Evolutionary conservation across 2,888 invertebrate genomes (phyloP).

Genomic region (Pandemis cinnamomeana): DNA sequence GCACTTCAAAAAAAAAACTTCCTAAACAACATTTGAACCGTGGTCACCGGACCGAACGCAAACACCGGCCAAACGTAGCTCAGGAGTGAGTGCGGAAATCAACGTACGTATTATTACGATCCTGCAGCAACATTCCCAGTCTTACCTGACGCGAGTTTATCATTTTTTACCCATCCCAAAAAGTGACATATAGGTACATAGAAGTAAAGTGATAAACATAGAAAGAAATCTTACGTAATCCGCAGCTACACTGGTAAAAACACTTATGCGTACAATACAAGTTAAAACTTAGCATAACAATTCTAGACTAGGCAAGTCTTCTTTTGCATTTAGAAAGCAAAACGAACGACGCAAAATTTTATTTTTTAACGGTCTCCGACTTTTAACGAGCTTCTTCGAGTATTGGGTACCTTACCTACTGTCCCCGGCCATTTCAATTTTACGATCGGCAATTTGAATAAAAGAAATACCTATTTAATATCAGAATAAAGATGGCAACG

Average conservation of each 20-base stretch:
- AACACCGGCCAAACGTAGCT: too few relatives aligned
- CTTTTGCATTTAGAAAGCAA: slow-evolving; percentile 16
- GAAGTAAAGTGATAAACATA: too few relatives aligned
- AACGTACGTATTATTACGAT: too few relatives aligned
- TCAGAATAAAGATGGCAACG: background rate
- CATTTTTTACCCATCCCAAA: too few relatives aligned
- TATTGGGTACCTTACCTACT: background rate
- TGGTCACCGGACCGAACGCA: too few relatives aligned
- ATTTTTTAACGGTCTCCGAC: background rate
- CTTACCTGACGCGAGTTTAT: too few relatives aligned
- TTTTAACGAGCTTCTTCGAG: slow-evolving; percentile 10
- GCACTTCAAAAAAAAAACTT: too few relatives aligned
- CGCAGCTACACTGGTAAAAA: background rate
- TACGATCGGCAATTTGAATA: background rate
- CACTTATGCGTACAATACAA: background rate
- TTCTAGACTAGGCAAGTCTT: background rate
- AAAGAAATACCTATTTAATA: background rate
- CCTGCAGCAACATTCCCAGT: too few relatives aligned
- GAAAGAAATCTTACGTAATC: background rate
- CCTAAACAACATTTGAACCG: too few relatives aligned
- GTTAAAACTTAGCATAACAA: background rate
- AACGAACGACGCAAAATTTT: background rate
- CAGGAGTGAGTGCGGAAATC: too few relatives aligned
- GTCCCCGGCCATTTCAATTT: background rate
- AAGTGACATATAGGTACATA: too few relatives aligned